phyloP scores from a whole-genome alignment of 1,140 invertebrate genomes.

The Panonychus citri region DNA sequence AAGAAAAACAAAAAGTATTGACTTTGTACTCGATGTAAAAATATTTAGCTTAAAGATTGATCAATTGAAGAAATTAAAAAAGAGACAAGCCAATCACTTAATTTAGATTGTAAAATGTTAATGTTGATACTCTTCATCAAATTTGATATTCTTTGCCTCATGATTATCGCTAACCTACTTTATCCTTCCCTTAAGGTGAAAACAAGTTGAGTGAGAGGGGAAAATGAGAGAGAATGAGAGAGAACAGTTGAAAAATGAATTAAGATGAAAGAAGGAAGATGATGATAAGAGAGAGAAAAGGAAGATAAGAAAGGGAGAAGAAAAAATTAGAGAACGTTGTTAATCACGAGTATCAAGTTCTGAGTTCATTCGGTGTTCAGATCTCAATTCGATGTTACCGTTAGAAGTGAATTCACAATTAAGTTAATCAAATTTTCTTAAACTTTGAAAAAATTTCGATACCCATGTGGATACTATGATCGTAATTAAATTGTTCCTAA shows the following conservation, averaged over 20 bases:
- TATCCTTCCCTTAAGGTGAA: background rate
- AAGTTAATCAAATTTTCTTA: too few relatives aligned
- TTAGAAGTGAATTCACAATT: background rate
- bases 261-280: too few relatives aligned
- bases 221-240: background rate
- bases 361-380: too few relatives aligned
- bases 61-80: background rate
- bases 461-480: too few relatives aligned
- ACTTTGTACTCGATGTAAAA: too few relatives aligned
- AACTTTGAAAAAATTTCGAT: too few relatives aligned
- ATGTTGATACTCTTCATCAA: background rate
- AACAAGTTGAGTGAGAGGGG: background rate
- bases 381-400: background rate
- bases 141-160: background rate
- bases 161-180: background rate
- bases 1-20: too few relatives aligned
- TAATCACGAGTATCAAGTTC: too few relatives aligned
- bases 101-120: background rate
- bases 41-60: background rate
- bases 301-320: too few relatives aligned
- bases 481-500: too few relatives aligned
- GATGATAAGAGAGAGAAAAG: too few relatives aligned
- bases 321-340: too few relatives aligned
- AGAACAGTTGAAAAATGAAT: background rate
- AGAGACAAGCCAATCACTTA: background rate